A percentile compares a stretch with the other conserved stretches of the same genome.
Evolutionary conservation across 2,797 vertebrate species (phyloP).

Genomic region (Cichlasoma orientale): DNA sequence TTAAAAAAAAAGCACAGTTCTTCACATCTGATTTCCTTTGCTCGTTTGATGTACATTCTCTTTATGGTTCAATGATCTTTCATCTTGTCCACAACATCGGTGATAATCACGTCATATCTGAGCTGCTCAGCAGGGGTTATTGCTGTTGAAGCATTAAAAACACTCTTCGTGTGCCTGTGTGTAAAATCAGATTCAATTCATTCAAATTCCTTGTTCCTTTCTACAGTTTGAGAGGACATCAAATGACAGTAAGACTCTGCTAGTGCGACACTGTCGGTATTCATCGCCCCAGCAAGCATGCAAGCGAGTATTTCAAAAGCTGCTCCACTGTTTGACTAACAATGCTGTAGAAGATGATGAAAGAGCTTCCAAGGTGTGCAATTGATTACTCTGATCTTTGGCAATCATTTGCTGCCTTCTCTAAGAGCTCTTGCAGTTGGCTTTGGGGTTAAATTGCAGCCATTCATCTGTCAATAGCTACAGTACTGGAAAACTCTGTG

Average conservation of each 20-base stretch:
- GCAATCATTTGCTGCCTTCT: conserved; percentile 38
- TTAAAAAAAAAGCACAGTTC: background rate
- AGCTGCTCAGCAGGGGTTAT: conserved; percentile 29
- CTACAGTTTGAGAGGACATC: conserved; percentile 44
- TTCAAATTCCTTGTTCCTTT: conserved; percentile 43
- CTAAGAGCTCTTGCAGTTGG: conserved; percentile 39
- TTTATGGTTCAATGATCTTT: conserved; percentile 33
- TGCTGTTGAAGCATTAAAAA: conserved; percentile 27
- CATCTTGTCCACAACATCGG: conserved; percentile 20
- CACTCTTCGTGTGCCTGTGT: conserved; percentile 32
- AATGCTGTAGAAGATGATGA: conserved; percentile 47
- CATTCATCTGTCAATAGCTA: conserved; percentile 70
- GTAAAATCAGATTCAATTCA: conserved; percentile 63
- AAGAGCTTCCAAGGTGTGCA: conserved; percentile 47
- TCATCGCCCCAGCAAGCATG: conserved; percentile 46
- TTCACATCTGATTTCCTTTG: conserved; percentile 1
- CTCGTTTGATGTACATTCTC: conserved; percentile 17
- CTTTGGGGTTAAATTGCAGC: conserved; percentile 67
- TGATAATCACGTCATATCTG: conserved; percentile 36
- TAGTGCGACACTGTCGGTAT: conserved; percentile 52
- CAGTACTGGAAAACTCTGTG: conserved; percentile 39
- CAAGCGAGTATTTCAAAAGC: conserved; percentile 36
- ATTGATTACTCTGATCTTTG: conserved; percentile 75
- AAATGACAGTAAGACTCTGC: conserved; percentile 48
- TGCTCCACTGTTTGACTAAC: conserved; percentile 37